Percentiles rank a stretch among this genome's conserved stretches.
These are phyloP conservation scores for Acropternis orthonyx DNA, from an alignment of 2,797 vertebrate genomes.

Conservation along the genomic window DNA sequence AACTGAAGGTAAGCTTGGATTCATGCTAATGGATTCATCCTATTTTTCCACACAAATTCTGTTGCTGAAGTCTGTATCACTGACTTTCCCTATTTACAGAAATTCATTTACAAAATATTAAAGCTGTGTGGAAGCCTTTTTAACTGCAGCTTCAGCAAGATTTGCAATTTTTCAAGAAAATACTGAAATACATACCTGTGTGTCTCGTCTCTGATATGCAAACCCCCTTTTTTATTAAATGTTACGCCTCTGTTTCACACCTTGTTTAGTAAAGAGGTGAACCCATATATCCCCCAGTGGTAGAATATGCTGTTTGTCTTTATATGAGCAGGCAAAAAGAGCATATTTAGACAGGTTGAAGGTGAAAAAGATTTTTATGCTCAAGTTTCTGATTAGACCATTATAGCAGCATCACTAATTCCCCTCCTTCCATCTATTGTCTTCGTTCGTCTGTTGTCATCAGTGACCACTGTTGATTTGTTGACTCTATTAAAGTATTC, in stretches of 20 bases:
- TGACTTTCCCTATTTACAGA: not conserved
- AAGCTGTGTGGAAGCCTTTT: not conserved
- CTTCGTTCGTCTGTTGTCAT: constrained; percentile 53
- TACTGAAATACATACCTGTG: not conserved
- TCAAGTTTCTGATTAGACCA: constrained; percentile 37
- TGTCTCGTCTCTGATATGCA: not conserved
- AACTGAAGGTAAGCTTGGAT: not conserved
- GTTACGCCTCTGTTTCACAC: not conserved
- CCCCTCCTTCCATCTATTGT: constrained; percentile 35
- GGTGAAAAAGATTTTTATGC: constrained; percentile 35
- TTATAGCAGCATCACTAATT: constrained; percentile 53
- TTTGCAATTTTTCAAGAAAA: constrained; percentile 31
- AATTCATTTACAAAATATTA: not conserved
- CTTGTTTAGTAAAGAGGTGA: not conserved
- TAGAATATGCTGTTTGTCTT: not conserved
- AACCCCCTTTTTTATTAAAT: not conserved
- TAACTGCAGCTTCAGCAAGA: constrained; percentile 28
- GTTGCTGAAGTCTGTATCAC: not conserved
- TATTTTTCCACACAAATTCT: not conserved
- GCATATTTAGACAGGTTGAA: constrained; percentile 23
- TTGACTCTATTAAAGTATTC: constrained; percentile 64
- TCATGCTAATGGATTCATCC: not conserved
- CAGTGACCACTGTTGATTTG: constrained; percentile 61
- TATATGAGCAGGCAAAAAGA: constrained; percentile 5
- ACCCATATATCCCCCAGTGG: not conserved